Conservation (phyloP, 2,888 invertebrate species). For the Tribolium freemani region DNA sequence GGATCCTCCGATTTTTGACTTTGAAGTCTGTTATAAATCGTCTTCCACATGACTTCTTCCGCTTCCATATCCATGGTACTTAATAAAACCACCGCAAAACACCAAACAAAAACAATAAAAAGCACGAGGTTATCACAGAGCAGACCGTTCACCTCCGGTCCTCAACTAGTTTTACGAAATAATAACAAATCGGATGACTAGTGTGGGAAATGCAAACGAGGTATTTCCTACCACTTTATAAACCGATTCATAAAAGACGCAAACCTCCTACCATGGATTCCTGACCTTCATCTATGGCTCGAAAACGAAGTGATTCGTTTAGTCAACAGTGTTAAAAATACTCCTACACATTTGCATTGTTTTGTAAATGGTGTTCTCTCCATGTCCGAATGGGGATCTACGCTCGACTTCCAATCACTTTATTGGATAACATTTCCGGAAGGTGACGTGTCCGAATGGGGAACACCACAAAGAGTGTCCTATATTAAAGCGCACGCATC, state of each 20-base stretch:
- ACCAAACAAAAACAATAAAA: not conserved
- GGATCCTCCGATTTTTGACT: slow-evolving; percentile 75
- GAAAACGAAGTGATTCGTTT: not conserved
- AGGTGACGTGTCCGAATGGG: not conserved
- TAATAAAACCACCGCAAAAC: not conserved
- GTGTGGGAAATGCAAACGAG: not conserved
- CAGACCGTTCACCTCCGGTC: not conserved
- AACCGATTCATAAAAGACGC: not conserved
- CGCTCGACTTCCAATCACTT: not conserved
- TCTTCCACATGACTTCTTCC: slow-evolving; percentile 86
- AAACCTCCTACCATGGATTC: slow-evolving; percentile 3
- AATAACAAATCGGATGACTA: not conserved
- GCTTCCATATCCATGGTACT: slow-evolving; percentile 68
- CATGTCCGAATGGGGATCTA: not conserved
- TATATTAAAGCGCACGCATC: not conserved
- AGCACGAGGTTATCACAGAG: not conserved
- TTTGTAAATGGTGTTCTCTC: not conserved
- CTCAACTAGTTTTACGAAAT: not conserved
- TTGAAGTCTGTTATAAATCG: slow-evolving; percentile 78
- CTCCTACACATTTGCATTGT: not conserved
- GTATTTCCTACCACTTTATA: not conserved
- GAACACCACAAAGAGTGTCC: not conserved
- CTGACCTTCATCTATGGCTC: slow-evolving; percentile 4
- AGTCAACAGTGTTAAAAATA: not conserved
- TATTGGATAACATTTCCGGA: not conserved